Evolutionary conservation across 2,113 vertebrate genomes (phyloP).

Genomic region (Nothocercus julius): DNA sequence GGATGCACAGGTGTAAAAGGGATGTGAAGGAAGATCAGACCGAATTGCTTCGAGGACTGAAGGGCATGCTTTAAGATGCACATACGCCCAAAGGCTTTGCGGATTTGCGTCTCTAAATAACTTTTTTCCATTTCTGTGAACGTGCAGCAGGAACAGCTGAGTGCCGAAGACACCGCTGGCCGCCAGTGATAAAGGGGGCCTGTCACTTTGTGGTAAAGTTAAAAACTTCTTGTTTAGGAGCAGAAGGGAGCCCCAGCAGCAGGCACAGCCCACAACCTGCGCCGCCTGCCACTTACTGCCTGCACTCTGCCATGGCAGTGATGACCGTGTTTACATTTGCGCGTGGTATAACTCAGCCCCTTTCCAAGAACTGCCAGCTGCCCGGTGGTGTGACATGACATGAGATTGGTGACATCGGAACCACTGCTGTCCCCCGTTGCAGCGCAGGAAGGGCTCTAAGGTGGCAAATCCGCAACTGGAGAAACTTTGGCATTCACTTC

Average conservation of each 20-base stretch:
- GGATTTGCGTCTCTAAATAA: constrained; percentile 50
- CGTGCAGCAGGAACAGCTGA: constrained; percentile 57
- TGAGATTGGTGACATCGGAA: background rate
- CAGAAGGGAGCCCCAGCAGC: constrained; percentile 30
- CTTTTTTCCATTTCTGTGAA: constrained; percentile 25
- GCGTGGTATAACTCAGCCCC: background rate
- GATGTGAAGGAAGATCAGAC: constrained; percentile 21
- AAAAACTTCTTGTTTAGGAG: constrained; percentile 54
- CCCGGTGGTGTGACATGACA: background rate
- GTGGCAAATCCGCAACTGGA: background rate
- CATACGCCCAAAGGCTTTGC: constrained; percentile 7
- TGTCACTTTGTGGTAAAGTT: constrained; percentile 25
- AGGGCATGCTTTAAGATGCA: background rate
- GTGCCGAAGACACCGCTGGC: constrained; percentile 54
- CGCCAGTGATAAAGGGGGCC: constrained; percentile 51
- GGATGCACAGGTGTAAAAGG: background rate
- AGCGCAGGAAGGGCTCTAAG: background rate
- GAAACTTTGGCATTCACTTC: background rate
- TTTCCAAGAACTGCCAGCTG: background rate
- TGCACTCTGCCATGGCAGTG: background rate
- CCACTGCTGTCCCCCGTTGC: background rate
- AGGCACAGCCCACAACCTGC: constrained; percentile 28
- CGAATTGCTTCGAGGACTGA: background rate
- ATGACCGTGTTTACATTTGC: background rate
- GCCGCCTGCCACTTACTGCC: too few species aligned